Evolutionary conservation across 2,797 vertebrate species (phyloP).

Genomic region (Xiphophorus birchmanni): DNA sequence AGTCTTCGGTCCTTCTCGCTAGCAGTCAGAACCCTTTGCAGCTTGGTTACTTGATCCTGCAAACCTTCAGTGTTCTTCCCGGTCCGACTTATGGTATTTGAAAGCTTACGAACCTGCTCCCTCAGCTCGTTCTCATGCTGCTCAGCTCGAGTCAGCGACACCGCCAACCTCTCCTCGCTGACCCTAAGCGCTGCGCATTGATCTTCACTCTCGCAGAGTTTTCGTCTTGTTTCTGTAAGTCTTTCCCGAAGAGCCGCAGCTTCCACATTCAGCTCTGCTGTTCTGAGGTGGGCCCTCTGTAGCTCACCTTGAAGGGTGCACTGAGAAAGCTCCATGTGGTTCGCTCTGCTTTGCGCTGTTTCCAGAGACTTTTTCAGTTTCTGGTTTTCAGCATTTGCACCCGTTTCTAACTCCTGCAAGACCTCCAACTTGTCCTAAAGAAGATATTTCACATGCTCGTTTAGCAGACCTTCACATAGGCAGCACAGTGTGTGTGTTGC

Average conservation of each 20-base stretch:
- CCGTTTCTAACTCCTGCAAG: slow-evolving; percentile 63
- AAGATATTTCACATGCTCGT: neutral
- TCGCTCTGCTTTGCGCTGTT: slow-evolving; percentile 69
- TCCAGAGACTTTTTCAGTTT: slow-evolving; percentile 80
- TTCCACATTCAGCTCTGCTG: slow-evolving; percentile 78
- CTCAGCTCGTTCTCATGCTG: slow-evolving; percentile 79
- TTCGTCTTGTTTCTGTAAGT: slow-evolving; percentile 68
- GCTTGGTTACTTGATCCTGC: slow-evolving; percentile 77
- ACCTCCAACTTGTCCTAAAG: slow-evolving; percentile 77
- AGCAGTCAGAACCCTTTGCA: slow-evolving; percentile 77
- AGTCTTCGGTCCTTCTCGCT: slow-evolving; percentile 81
- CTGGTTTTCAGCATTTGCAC: slow-evolving; percentile 69
- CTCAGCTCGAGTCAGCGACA: slow-evolving; percentile 75
- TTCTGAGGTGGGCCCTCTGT: slow-evolving; percentile 73
- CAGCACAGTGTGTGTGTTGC: neutral
- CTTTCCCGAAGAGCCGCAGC: slow-evolving; percentile 72
- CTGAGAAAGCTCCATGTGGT: slow-evolving; percentile 75
- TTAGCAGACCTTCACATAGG: neutral
- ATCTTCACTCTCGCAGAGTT: slow-evolving; percentile 80
- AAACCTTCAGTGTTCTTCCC: slow-evolving; percentile 62
- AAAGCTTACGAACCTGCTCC: slow-evolving; percentile 77
- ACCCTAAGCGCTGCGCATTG: slow-evolving; percentile 59
- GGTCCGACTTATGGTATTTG: slow-evolving; percentile 69
- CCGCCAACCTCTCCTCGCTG: slow-evolving; percentile 70
- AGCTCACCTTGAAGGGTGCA: slow-evolving; percentile 81